phyloP scores from a whole-genome alignment of 35 echinoderm and acorn worm genomes.

The Lytechinus variegatus region DNA sequence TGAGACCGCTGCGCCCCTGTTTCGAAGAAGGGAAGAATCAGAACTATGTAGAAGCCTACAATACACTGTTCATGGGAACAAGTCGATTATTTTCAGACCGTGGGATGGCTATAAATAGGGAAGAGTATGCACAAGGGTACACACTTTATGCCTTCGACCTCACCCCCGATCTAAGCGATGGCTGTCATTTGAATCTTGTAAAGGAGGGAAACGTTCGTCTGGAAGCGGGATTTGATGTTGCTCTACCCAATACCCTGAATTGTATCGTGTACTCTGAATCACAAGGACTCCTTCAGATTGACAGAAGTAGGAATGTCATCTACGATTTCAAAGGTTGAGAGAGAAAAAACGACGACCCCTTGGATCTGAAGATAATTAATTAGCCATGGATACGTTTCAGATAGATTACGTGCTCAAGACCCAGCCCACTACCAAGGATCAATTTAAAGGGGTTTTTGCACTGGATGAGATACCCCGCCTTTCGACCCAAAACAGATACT shows the following conservation, averaged over 20 bases:
- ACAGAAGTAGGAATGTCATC: constrained; percentile 58
- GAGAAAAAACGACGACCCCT: no score
- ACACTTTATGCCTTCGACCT: constrained; percentile 62
- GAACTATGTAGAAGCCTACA: constrained; percentile 56
- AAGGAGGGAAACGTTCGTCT: constrained; percentile 52
- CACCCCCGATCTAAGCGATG: constrained; percentile 53
- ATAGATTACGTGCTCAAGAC: constrained; percentile 12
- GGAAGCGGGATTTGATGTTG: constrained; percentile 31
- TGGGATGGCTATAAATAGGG: constrained; percentile 54
- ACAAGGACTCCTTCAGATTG: constrained; percentile 56
- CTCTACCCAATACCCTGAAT: constrained; percentile 58
- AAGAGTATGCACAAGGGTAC: constrained; percentile 59
- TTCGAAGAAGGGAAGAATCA: constrained; percentile 48
- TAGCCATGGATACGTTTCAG: constrained; percentile 42
- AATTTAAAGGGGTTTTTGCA: constrained; percentile 52
- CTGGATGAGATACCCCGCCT: constrained; percentile 20
- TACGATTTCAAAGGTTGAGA: constrained; percentile 52
- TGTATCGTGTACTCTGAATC: constrained; percentile 60
- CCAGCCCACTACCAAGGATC: not conserved
- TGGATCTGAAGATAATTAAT: no score
- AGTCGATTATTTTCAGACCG: constrained; percentile 40
- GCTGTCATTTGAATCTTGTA: constrained; percentile 56
- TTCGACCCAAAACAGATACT: not conserved
- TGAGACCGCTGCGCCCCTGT: constrained; percentile 55
- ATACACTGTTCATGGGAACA: constrained; percentile 61